Percentiles rank a stretch among this genome's conserved stretches.
phyloP scores from a whole-genome alignment of 1,140 invertebrate genomes.

The Berghia stephanieae region DNA sequence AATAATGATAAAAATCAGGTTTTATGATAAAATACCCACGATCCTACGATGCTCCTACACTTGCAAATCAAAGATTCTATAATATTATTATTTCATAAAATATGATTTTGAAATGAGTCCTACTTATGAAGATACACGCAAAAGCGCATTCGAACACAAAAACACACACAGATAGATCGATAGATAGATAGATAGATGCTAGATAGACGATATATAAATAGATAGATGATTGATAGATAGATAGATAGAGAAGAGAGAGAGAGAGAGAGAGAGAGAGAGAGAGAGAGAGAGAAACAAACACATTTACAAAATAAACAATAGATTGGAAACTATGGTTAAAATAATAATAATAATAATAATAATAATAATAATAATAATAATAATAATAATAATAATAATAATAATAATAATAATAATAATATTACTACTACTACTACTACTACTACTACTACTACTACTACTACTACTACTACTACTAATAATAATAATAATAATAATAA shows the following conservation, averaged over 20 bases:
- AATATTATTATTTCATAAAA: too few relatives aligned
- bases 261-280: neutral
- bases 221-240: neutral
- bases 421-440: neutral
- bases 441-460: slow-evolving; percentile 19
- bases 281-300: neutral
- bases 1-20: too few relatives aligned
- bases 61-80: too few relatives aligned
- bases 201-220: neutral
- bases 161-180: neutral
- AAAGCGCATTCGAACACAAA: too few relatives aligned
- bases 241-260: slow-evolving; percentile 17
- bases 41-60: too few relatives aligned
- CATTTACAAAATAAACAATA: neutral
- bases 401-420: neutral
- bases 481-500: neutral
- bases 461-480: slow-evolving; percentile 18
- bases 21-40: too few relatives aligned
- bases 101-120: too few relatives aligned
- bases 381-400: slow-evolving; percentile 6
- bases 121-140: too few relatives aligned
- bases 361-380: neutral
- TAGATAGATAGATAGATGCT: neutral
- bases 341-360: neutral
- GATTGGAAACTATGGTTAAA: too few relatives aligned